Evolutionary conservation across 2,888 invertebrate genomes (phyloP), one percentile per base, ranked within the genome.

Genomic region (Dicranocentrus wangi): DNA sequence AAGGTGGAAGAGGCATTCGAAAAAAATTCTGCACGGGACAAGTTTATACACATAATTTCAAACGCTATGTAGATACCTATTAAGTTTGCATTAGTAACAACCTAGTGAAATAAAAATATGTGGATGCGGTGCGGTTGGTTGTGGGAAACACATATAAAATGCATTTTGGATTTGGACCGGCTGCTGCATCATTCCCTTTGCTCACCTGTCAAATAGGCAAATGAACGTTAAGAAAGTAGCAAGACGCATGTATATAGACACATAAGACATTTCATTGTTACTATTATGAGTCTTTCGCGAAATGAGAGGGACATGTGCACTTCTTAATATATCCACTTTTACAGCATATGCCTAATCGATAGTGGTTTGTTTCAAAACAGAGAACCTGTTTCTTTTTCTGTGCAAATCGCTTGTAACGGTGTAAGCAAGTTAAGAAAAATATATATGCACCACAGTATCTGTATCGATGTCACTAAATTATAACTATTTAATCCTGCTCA

Each of bases 381-480:
- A 47, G 21, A 53, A 53, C 53, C 53, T 53, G 53, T 53, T 53
- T 53, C 23, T 53, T 53, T 10, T n/a, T n/a, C 47, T 53, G 23
- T 21, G 19, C 19, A 53, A 21, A 19, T 53, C 15, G n/a, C 17
- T 47, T 47, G 47, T n/a, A 47, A 47, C 5, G 53, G 53, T 53
- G 53, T 53, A 47, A 47, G 17, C 13, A 47, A 53, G 21, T 53
- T 17, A 21, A 23, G 21, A 7, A 21, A 7, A 53, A n/a, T 47
- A 47, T 47, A 55, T 55, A 1, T 17, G 19, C 51, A 51, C 39
- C 51, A 13, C 21, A 23, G 25, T 19, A 55, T 60, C 19, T 68
- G 23, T 60, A 68, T 60, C 76, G 39, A 68, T 68, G 60, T 58
- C 65, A 25, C 53, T 43, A 75, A 75, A 75, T 75, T 75, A 32